Evolutionary conservation across 2,113 vertebrate genomes (phyloP).

Genomic region (Genyomyrus donnyi): DNA sequence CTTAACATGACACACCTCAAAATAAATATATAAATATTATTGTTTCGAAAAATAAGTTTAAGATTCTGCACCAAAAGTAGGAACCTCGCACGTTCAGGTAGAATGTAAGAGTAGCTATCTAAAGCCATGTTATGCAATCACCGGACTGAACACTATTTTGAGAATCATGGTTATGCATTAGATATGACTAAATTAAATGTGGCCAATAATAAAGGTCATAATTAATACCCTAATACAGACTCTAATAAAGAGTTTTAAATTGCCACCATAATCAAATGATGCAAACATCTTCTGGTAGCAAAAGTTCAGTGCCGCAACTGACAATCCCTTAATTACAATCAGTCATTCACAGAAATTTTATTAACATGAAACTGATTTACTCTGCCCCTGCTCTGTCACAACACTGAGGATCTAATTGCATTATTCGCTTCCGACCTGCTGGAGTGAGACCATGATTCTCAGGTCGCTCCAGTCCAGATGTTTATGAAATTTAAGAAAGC

Average conservation of each 20-base stretch:
- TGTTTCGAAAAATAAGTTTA: background rate
- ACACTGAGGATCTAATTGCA: slow-evolving; percentile 99
- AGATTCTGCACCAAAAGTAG: background rate
- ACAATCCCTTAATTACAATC: slow-evolving; percentile 99
- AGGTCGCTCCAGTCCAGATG: slow-evolving; percentile 98
- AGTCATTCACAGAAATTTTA: slow-evolving; percentile 99
- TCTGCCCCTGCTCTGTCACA: slow-evolving; percentile 99
- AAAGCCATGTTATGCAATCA: background rate
- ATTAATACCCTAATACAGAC: slow-evolving; percentile 97
- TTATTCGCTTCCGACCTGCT: slow-evolving; percentile 99
- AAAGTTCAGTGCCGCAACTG: slow-evolving; percentile 98
- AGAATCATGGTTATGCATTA: slow-evolving; percentile 9
- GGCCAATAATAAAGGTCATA: slow-evolving; percentile 95
- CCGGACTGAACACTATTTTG: background rate
- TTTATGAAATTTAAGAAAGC: slow-evolving; percentile 99
- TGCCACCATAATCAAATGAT: slow-evolving; percentile 99
- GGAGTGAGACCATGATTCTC: slow-evolving; percentile 98
- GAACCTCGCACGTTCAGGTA: background rate
- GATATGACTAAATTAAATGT: slow-evolving; percentile 89
- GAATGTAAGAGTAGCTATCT: background rate
- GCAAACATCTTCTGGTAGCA: slow-evolving; percentile 97
- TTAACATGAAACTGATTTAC: slow-evolving; percentile 99
- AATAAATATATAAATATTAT: background rate
- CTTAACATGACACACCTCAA: background rate
- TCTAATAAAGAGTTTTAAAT: slow-evolving; percentile 99